Base-by-base conservation (phyloP, 2,888 invertebrate genomes). In the Diarsia brunnea region DNA sequence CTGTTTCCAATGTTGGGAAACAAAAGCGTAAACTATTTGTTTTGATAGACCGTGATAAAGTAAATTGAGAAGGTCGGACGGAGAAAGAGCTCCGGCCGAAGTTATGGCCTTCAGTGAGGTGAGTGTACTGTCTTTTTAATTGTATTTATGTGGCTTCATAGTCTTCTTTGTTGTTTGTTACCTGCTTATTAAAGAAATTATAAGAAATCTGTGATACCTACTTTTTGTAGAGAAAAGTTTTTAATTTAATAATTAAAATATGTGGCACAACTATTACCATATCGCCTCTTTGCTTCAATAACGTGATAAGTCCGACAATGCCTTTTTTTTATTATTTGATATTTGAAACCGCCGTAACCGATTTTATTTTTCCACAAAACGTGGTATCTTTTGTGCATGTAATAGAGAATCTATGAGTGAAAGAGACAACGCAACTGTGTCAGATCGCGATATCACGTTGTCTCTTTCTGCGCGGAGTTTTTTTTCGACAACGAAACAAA, bases 31-130 rank as follows among this genome's bases (percentile, higher is more conserved):
- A 96, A 96, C 95, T 96, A 94, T 95, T 96, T 97, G 96, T 97
- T 97, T 96, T 96, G 96, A 95, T 95, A 94, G 92, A 93, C 89
- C 91, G 94, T 93, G 95, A 91, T 94, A 94, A 92, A 95, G 90
- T 94, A 93, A 93, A 94, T 93, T 93, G 91, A 93, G 92, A 95
- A 96, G 96, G 96, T 96, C 94, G 96, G 95, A 95, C 93, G 95
- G 95, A 95, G 95, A 94, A 95, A 95, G 95, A 96, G 94, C 94
- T 88, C 95, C 97, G 96, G 96, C 95, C 96, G 94, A 97, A 97
- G 97, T 97, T 93, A 98, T 98, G 98, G 97, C 98, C 97, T 98
- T 98, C 97, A 98, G 98, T 97, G 97, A 98, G 97, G 98, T 98
- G 95, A 97, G 97, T 96, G 58, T 58, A 58, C 27, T 58, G 88